Base-by-base conservation (phyloP, 2,888 invertebrate species). In the Philaethria dido region DNA sequence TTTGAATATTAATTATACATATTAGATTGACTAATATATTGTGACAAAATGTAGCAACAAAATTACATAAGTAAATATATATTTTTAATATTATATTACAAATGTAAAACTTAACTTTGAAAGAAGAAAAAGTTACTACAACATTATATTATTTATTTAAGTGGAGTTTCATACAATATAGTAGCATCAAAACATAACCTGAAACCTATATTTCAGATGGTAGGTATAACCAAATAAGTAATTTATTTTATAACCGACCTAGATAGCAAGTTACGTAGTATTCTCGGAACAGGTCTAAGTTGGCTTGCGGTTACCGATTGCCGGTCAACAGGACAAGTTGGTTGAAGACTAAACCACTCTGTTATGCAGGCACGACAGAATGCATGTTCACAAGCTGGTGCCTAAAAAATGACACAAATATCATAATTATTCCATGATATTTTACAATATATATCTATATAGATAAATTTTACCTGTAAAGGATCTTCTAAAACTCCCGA, bases 401-500 rank as follows among this genome's bases (percentile, higher is more conserved):
- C 98, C 98, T 98, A 86, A 33, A 74, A 71, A 70, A 77, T 68
- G 67, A 68, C 63, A 67, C 66, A 45, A 54, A 44, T 59, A 25
- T 33, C 18, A 44, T 29, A 39, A 25, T 13, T 50, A 44, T 33
- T 20, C 11, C n/a, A 3, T 50, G 8, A 48, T 16, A 33, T 42
- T 29, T 54, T 57, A 44, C 36, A 18, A 8, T 29, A 22, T 20
- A 25, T 2, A 42, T 29, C 42, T 22, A 47, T 14, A 29, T 48
- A 52, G 16, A 25, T 29, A 18, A 47, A 20, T 81, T 83, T 78
- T 92, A 97, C 98, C 96, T 99, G 99, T 71, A 99, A 93, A 52
- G 99, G 98, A 83, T 99, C 98, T 83, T 99, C 98, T 65, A 99
- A 91, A 73, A 99, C 99, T 74, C 97, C 97, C 72, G 98, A 97